A percentile compares a stretch with the other conserved stretches of the same genome.
These are phyloP conservation scores for Drosophila sucinea DNA, from an alignment of 1,140 invertebrate genomes.

Conservation along the genomic window DNA sequence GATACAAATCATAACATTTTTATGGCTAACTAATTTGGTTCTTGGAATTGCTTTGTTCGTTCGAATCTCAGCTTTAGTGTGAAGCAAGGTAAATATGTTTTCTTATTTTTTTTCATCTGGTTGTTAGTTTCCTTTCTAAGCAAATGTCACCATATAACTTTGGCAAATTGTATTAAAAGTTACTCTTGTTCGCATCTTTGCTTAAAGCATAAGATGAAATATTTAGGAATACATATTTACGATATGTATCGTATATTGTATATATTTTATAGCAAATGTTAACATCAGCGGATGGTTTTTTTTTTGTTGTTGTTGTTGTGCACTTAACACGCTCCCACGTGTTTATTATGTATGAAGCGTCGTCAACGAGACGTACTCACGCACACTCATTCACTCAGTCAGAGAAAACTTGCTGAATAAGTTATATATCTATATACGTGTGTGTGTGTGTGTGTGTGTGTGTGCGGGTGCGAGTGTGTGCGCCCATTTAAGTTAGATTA, in stretches of 20 bases:
- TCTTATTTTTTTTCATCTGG: too few relatives aligned
- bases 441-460: slow-evolving; percentile 28
- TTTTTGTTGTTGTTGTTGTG: slow-evolving; percentile 40
- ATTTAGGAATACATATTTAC: not conserved
- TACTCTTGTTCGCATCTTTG: not conserved
- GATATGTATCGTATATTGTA: not conserved
- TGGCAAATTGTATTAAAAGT: not conserved
- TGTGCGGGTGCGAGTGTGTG: slow-evolving; percentile 43
- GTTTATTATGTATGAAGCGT: slow-evolving; percentile 81
- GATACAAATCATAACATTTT: too few relatives aligned
- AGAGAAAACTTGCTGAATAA: slow-evolving; percentile 73
- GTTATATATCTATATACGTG: slow-evolving; percentile 55
- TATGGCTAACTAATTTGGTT: too few relatives aligned
- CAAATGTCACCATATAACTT: not conserved
- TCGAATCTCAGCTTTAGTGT: too few relatives aligned
- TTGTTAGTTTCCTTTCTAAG: not conserved
- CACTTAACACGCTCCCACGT: slow-evolving; percentile 73
- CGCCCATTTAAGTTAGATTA: slow-evolving; percentile 81
- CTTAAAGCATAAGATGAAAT: slow-evolving; percentile 44
- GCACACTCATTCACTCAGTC: slow-evolving; percentile 42
- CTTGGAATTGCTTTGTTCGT: too few relatives aligned
- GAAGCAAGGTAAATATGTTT: too few relatives aligned
- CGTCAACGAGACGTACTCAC: slow-evolving; percentile 74
- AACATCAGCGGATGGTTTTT: slow-evolving; percentile 30
- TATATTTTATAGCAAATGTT: slow-evolving; percentile 23